Evolutionary conservation across 2,797 vertebrate species (phyloP), one percentile per base, ranked within the genome.

Genomic region (Phataginus tricuspis): DNA sequence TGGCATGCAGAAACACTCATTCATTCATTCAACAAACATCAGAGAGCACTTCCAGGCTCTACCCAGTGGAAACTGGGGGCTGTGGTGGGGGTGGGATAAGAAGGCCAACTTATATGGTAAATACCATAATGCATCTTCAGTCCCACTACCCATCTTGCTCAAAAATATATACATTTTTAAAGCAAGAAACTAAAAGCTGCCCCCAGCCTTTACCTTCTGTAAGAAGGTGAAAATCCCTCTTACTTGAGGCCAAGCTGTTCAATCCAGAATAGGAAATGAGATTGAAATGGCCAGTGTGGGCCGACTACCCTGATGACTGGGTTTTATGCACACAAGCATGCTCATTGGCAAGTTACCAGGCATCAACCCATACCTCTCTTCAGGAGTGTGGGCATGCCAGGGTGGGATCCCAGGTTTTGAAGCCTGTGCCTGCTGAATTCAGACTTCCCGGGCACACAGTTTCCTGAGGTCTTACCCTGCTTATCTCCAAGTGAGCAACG

Each of bases 261-360:
- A 16, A 86, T 45, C 74, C 57, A 61, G 53, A 80, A 71, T 49
- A 55, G 89, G 66, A 94, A 85, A 39, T n/a, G 34, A 92, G 59
- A 61, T 34, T 23, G 83, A 75, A 78, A 61, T 42, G 10, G 31
- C 29, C 71, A 34, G 9, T 0, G 2, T 51, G 29, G 61, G 77
- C 51, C 21, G 53, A 16, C 25, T 15, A 34, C 45, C 7, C 57
- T 1, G 0, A 16, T 27, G 84, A 74, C 29, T 1, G 9, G 59
- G 37, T 29, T 63, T 55, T 19, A 9, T 11, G 31, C 45, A 49
- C 64, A 71, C 19, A 16, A 29, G 55, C 0, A 0, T 5, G 39
- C 72, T 34, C 4, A 14, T 11, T 4, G 2, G 5, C 21, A 61
- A 16, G 68, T 25, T 15, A 25, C 53, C 25, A 21, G 13, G 51